phyloP scores from a whole-genome alignment of 2,888 invertebrate genomes.

The Scaptodrosophila latifasciaeformis region DNA sequence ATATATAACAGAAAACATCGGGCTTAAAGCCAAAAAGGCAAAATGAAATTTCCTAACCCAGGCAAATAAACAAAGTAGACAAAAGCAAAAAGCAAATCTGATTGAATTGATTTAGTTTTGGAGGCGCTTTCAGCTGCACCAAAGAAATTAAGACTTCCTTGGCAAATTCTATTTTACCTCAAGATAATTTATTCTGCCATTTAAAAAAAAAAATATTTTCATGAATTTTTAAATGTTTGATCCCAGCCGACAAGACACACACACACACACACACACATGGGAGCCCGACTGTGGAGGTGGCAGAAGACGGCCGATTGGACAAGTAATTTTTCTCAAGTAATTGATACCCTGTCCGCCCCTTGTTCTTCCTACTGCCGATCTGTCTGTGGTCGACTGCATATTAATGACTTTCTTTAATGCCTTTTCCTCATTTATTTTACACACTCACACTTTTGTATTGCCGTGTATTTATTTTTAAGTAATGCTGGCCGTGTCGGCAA shows the following conservation, averaged over 20 bases:
- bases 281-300: not conserved
- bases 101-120: too few species aligned
- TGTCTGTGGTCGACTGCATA: slow-evolving; percentile 46
- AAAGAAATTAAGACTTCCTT: slow-evolving; percentile 64
- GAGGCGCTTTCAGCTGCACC: too few species aligned
- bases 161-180: too few species aligned
- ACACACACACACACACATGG: slow-evolving; percentile 28
- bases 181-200: too few species aligned
- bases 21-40: slow-evolving; percentile 28
- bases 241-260: slow-evolving; percentile 44
- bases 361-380: slow-evolving; percentile 40
- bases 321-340: slow-evolving; percentile 71
- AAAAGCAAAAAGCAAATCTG: slow-evolving; percentile 3
- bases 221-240: slow-evolving; percentile 58
- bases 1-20: slow-evolving; percentile 62
- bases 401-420: slow-evolving; percentile 69
- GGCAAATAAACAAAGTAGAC: slow-evolving; percentile 2
- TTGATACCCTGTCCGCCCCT: slow-evolving; percentile 66
- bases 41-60: not conserved
- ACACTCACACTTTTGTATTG: slow-evolving; percentile 35
- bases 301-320: slow-evolving; percentile 37
- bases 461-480: slow-evolving; percentile 46
- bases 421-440: slow-evolving; percentile 68
- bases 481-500: slow-evolving; percentile 50
- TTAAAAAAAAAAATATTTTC: too few species aligned